Evolutionary conservation across 1,140 invertebrate species (phyloP).

Genomic region (Drosophila repleta): DNA sequence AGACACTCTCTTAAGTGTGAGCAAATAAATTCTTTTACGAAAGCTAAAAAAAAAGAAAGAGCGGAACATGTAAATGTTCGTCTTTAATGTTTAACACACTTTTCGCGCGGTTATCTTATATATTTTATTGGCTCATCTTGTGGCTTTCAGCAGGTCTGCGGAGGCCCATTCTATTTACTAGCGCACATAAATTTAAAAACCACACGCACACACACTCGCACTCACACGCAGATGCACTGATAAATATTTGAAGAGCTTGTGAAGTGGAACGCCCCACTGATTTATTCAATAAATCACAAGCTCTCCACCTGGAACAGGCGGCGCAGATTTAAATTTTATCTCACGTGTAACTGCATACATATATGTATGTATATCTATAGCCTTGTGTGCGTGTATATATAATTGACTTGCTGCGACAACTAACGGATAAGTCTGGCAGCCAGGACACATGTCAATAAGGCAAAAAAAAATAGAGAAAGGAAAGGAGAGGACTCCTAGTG

Average conservation of each 20-base stretch:
- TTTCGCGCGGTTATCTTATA: constrained; percentile 30
- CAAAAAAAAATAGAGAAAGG: background rate
- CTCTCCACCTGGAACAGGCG: constrained; percentile 33
- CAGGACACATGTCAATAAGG: constrained; percentile 70
- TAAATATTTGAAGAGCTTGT: constrained; percentile 71
- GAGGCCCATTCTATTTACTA: constrained; percentile 70
- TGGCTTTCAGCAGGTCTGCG: constrained; percentile 60
- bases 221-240: constrained; percentile 36
- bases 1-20: constrained; percentile 17
- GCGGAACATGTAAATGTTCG: constrained; percentile 14
- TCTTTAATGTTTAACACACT: constrained; percentile 63
- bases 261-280: constrained; percentile 55
- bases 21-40: constrained; percentile 20
- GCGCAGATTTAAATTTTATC: constrained; percentile 71
- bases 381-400: constrained; percentile 9
- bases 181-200: constrained; percentile 72
- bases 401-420: constrained; percentile 23
- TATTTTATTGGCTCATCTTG: constrained; percentile 74
- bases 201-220: constrained; percentile 31
- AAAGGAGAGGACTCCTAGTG: constrained; percentile 12
- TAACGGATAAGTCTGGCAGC: constrained; percentile 16
- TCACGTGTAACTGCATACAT: constrained; percentile 16
- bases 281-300: constrained; percentile 81
- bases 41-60: background rate
- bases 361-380: background rate